A percentile compares a stretch with the other conserved stretches of the same genome.
phyloP scores from a whole-genome alignment of 2,888 invertebrate genomes.

The Chesias legatella region DNA sequence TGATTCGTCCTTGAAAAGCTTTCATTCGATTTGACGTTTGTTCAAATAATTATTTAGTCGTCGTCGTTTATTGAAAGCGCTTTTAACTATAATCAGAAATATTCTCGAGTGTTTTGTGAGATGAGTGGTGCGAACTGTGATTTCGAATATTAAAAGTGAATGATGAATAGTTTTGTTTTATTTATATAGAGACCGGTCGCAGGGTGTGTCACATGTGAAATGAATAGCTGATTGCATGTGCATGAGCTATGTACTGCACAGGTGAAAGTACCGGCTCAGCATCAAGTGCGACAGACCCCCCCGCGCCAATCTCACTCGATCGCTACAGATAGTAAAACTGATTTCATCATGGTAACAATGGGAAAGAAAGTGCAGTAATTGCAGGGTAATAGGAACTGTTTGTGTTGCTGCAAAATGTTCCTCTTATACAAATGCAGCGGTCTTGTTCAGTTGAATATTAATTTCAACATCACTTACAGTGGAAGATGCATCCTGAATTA shows the following conservation, averaged over 20 bases:
- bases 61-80: too few species aligned
- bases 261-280: constrained; percentile 70
- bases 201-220: constrained; percentile 35
- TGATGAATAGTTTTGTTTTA: constrained; percentile 33
- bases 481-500: too few species aligned
- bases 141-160: constrained; percentile 38
- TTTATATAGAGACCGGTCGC: constrained; percentile 24
- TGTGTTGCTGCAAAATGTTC: too few species aligned
- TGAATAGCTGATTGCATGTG: constrained; percentile 51
- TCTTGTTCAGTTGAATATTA: constrained; percentile 11
- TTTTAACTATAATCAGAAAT: too few species aligned
- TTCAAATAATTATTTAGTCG: too few species aligned
- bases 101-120: constrained; percentile 5
- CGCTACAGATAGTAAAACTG: constrained; percentile 70
- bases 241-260: constrained; percentile 54
- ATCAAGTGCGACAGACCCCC: constrained; percentile 60
- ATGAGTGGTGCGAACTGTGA: constrained; percentile 30
- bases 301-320: constrained; percentile 66
- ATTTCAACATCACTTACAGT: too few species aligned
- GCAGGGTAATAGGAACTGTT: constrained; percentile 63
- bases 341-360: constrained; percentile 70
- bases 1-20: too few species aligned
- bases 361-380: constrained; percentile 77
- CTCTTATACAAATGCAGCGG: constrained; percentile 4
- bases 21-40: too few species aligned